Base-by-base conservation (phyloP, 2,888 invertebrate genomes). In the Lochmaea capreae region DNA sequence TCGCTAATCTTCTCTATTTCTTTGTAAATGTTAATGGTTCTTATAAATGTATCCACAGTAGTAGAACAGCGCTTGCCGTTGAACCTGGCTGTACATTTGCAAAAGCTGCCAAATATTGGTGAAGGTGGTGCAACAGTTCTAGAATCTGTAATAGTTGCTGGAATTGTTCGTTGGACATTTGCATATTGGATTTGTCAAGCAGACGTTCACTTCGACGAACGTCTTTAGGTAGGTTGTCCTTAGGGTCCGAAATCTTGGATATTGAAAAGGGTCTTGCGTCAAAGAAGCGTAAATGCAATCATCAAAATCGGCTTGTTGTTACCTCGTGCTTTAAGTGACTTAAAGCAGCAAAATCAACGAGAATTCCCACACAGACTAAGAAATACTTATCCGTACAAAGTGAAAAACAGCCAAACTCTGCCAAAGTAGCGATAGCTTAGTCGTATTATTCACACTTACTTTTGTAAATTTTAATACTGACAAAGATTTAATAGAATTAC, bases 31-130 rank as follows among this genome's bases (percentile, higher is more conserved):
- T 39, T 75, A 67, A 66, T 73, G 11, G 72, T 59, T 14, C 39
- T 78, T 5, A 79, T 71, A 67, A 79, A 78, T 42, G 71, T 75
- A 12, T 79, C 78, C 12, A 79, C 75, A 5, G 49, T 71, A 14
- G 46, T 61, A 3, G 10, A 33, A 39, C 61, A 52, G 61, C 75
- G 22, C n/a, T 14, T n/a, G 14, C 71, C 70, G 26, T 70, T 49
- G 22, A 46, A 70, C 70, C 66, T 42, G 3, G 65, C 58, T 11
- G 54, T 66, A 52, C 65, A 66, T 42, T 66, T 49, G 42, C 22
- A 22, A 65, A 71, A 71, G 49, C 70, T 70, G 9, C 70, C 70
- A 46, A 14, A 46, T 46, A 46, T 46, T 12, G 46, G 46, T 46
- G 14, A 12, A 46, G 46, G 46, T 46, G 46, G 46, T 14, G 46